Evolutionary conservation across 2,113 vertebrate species (phyloP).

Genomic region (Antechinus stuartii): DNA sequence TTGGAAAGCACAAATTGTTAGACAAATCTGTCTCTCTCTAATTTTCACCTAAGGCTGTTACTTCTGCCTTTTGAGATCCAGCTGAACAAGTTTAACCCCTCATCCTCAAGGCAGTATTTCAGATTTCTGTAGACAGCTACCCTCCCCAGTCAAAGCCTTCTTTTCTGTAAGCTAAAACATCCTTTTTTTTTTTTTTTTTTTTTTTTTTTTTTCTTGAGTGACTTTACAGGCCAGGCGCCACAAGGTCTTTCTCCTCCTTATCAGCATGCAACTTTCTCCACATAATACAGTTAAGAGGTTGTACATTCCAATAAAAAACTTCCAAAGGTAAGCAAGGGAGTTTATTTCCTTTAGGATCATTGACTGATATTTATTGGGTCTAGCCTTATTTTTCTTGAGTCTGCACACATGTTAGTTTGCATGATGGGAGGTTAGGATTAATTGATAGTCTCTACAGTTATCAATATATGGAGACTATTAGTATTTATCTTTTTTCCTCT

Average conservation of each 20-base stretch:
- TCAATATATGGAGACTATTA: neutral
- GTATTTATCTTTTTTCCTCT: neutral
- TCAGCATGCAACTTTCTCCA: neutral
- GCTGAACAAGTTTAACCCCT: neutral
- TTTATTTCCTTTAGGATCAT: conserved; percentile 3
- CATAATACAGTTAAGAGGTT: conserved; percentile 32
- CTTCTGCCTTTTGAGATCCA: neutral
- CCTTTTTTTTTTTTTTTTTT: neutral
- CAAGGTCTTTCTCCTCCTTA: neutral
- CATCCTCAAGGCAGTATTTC: neutral
- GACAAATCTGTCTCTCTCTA: neutral
- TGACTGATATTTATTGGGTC: neutral
- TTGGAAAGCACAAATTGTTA: neutral
- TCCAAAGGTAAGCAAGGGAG: conserved; percentile 3
- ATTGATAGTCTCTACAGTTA: neutral
- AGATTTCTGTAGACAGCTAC: neutral
- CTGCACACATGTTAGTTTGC: neutral
- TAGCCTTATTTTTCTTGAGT: neutral
- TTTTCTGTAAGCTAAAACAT: neutral
- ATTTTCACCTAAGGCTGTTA: neutral
- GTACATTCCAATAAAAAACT: conserved; percentile 15
- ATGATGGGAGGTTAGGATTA: neutral
- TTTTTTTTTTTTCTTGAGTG: neutral
- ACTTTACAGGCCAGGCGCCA: neutral
- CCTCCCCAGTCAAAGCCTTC: neutral